Percentiles rank a stretch among this genome's conserved stretches.
Conservation (phyloP, 2,797 vertebrate genomes). For the Pseudochaenichthys georgianus region DNA sequence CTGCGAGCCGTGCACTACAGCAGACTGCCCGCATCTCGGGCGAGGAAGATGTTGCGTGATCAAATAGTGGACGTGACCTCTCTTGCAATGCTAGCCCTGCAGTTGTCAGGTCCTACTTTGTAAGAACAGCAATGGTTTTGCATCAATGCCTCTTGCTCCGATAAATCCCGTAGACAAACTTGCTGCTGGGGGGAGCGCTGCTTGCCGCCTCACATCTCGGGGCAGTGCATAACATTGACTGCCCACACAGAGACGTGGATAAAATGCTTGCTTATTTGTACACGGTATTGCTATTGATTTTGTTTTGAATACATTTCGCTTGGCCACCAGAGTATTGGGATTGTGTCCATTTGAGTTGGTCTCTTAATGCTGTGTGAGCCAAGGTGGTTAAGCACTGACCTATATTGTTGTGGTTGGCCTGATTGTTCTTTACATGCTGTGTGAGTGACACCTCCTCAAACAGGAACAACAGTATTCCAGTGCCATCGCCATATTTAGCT, state of each 20-base stretch:
- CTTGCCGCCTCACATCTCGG: slow-evolving; percentile 61
- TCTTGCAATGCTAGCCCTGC: slow-evolving; percentile 60
- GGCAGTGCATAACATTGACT: slow-evolving; percentile 69
- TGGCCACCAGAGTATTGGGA: slow-evolving; percentile 77
- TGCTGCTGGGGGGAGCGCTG: slow-evolving; percentile 59
- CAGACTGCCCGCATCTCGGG: slow-evolving; percentile 65
- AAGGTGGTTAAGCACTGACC: slow-evolving; percentile 54
- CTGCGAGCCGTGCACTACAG: slow-evolving; percentile 66
- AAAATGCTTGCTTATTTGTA: slow-evolving; percentile 79
- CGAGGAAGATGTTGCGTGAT: slow-evolving; percentile 70
- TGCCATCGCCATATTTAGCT: slow-evolving; percentile 3
- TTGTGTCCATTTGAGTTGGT: slow-evolving; percentile 76
- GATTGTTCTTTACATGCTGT: slow-evolving; percentile 54
- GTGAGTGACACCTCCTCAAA: slow-evolving; percentile 45
- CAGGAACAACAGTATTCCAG: slow-evolving; percentile 1
- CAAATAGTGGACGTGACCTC: slow-evolving; percentile 67
- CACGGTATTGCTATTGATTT: slow-evolving; percentile 82
- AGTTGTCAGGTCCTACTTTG: slow-evolving; percentile 62
- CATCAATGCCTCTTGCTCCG: slow-evolving; percentile 44
- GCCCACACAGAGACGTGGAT: slow-evolving; percentile 76
- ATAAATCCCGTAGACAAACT: slow-evolving; percentile 61
- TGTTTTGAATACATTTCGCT: slow-evolving; percentile 81
- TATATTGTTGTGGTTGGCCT: slow-evolving; percentile 48
- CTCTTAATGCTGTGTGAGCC: slow-evolving; percentile 68
- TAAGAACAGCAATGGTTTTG: slow-evolving; percentile 47